Evolutionary conservation across 1,140 invertebrate genomes (phyloP), one percentile per base, ranked within the genome.

Genomic region (Drosophila jambulina): DNA sequence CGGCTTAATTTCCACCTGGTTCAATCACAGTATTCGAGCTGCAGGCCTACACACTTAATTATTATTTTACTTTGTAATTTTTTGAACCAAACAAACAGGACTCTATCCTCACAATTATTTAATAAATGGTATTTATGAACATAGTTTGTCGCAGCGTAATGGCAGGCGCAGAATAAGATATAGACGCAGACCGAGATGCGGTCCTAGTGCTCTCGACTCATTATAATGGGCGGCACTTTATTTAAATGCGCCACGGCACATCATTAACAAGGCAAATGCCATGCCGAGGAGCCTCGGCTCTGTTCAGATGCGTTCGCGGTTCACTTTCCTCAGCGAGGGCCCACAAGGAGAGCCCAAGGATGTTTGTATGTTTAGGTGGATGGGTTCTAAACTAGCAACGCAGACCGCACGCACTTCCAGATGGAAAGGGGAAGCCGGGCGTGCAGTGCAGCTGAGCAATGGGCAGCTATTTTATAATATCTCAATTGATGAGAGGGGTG

Each of bases 171-270:
- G 49, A 56, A 56, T 29, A 64, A 75, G 49, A 45, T 48, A 46
- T 25, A 27, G 53, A 59, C 15, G 49, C 51, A 25, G 36, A 29
- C 23, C 10, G 54, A 34, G 77, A 78, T 63, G 61, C 48, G 68
- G 70, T 78, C 77, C 77, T 19, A 63, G 36, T 38, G 82, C 77
- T 36, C 68, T 64, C 48, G 75, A 69, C 84, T 87, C 84, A 87
- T 87, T 87, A 87, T 87, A 88, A 87, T 87, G 80, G 84, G 84
- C 80, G 80, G 84, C 85, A 87, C 84, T 87, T 87, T 84, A 88
- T 87, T 87, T 87, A 87, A 87, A 87, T 88, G 85, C 80, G 80
- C 84, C 84, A 90, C 69, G 85, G 85, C 84, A 87, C 84, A 87
- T 87, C 84, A 87, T 87, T 87, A 87, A 90, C 85, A 84, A 87